These are phyloP conservation scores for Magallana ariakensis DNA, from an alignment of 1,140 invertebrate genomes.

Conservation along the genomic window DNA sequence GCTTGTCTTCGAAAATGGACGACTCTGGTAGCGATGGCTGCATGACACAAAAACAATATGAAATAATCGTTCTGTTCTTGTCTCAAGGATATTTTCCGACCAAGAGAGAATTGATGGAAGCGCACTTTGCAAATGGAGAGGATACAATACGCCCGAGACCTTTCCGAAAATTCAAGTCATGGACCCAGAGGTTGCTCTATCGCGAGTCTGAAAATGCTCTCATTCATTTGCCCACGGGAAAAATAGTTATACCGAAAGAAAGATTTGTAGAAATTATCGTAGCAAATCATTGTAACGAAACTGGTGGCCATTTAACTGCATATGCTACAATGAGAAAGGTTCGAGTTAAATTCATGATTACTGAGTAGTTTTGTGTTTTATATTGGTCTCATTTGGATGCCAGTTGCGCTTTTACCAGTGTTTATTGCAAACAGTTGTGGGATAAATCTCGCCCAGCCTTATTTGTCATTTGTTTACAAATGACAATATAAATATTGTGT, in stretches of 20 bases:
- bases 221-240: constrained; percentile 43
- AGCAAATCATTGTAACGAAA: constrained; percentile 16
- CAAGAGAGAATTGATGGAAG: constrained; percentile 36
- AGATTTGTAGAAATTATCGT: constrained; percentile 41
- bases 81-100: constrained; percentile 14
- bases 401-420: no score
- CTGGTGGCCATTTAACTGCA: constrained; percentile 28
- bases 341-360: not conserved
- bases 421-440: no score
- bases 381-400: no score
- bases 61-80: constrained; percentile 42
- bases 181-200: constrained; percentile 40
- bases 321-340: constrained; percentile 50
- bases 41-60: constrained; percentile 43
- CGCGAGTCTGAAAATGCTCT: constrained; percentile 40
- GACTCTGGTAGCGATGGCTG: constrained; percentile 9
- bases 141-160: not conserved
- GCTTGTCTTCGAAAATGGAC: not conserved
- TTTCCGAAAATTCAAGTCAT: constrained; percentile 44
- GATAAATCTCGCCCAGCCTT: no score
- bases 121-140: constrained; percentile 21
- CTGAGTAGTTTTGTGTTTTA: not conserved
- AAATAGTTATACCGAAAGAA: constrained; percentile 47
- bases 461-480: no score
- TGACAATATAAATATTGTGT: no score